These are phyloP conservation scores for Ischnus inquisitorius DNA, from an alignment of 2,888 invertebrate genomes.

Conservation along the genomic window DNA sequence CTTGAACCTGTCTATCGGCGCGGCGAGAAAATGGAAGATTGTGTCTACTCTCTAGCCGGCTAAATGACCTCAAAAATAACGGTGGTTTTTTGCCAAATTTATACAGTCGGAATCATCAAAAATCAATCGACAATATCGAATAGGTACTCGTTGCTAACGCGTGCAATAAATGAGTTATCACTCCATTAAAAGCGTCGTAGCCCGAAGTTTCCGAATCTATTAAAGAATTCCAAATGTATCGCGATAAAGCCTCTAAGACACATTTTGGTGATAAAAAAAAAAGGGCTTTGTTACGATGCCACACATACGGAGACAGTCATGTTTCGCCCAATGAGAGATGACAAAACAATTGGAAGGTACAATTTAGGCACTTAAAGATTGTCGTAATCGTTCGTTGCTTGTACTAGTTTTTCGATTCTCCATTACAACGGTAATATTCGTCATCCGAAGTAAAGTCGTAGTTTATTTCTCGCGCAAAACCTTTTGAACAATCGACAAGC, in stretches of 20 bases:
- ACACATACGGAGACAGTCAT: not conserved
- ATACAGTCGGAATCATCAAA: too few species aligned
- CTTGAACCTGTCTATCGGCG: too few species aligned
- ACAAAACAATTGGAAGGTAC: not conserved
- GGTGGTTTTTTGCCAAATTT: too few species aligned
- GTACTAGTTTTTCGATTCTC: not conserved
- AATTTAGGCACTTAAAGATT: constrained; percentile 6
- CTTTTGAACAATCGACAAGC: too few species aligned
- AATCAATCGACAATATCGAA: too few species aligned
- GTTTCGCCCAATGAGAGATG: not conserved
- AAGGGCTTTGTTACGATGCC: not conserved
- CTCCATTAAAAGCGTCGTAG: not conserved
- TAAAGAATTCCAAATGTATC: not conserved
- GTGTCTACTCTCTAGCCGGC: too few species aligned
- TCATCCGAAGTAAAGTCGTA: not conserved
- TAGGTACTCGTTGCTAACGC: too few species aligned
- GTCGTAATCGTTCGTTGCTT: constrained; percentile 6
- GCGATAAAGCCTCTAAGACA: not conserved
- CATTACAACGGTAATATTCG: not conserved
- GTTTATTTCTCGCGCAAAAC: too few species aligned
- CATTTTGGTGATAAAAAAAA: constrained; percentile 1
- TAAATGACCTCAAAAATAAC: too few species aligned
- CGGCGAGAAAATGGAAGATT: too few species aligned
- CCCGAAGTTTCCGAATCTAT: not conserved
- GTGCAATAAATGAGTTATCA: too few species aligned